Percentiles rank a stretch among this genome's conserved stretches.
Evolutionary conservation across 2,888 invertebrate species (phyloP).

Genomic region (Lepetodrilus schrolli): DNA sequence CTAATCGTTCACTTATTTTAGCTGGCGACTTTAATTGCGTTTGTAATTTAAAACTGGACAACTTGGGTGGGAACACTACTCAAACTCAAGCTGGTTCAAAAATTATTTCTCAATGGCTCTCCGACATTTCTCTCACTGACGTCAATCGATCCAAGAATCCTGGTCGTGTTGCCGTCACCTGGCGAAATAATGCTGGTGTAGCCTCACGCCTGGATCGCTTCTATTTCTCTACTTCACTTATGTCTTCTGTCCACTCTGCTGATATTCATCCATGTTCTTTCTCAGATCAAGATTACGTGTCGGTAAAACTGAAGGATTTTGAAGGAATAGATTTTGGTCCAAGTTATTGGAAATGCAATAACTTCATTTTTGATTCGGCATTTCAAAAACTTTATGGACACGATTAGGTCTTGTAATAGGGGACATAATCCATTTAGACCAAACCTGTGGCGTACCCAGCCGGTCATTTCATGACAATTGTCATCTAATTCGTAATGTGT

Average conservation of each 20-base stretch:
- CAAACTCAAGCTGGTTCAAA: background rate
- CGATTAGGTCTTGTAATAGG: background rate
- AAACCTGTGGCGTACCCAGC: background rate
- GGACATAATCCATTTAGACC: background rate
- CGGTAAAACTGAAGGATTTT: conserved; percentile 31
- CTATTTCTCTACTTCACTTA: background rate
- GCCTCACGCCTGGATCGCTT: background rate
- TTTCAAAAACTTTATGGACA: background rate
- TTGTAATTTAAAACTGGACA: background rate
- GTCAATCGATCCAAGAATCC: background rate
- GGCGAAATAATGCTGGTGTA: background rate
- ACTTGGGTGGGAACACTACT: background rate
- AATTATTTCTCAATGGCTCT: background rate
- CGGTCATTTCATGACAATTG: conserved; percentile 41
- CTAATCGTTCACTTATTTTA: background rate
- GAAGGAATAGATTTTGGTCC: conserved; percentile 15
- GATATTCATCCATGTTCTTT: background rate
- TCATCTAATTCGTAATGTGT: conserved; percentile 42
- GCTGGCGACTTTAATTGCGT: conserved; percentile 12
- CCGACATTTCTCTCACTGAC: conserved; percentile 4
- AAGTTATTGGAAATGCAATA: background rate
- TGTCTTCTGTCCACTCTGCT: background rate
- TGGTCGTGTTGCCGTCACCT: background rate
- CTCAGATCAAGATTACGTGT: background rate
- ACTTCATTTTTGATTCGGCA: no score